phyloP scores from a whole-genome alignment of 2,797 vertebrate species.

The Pelobates cultripes region DNA sequence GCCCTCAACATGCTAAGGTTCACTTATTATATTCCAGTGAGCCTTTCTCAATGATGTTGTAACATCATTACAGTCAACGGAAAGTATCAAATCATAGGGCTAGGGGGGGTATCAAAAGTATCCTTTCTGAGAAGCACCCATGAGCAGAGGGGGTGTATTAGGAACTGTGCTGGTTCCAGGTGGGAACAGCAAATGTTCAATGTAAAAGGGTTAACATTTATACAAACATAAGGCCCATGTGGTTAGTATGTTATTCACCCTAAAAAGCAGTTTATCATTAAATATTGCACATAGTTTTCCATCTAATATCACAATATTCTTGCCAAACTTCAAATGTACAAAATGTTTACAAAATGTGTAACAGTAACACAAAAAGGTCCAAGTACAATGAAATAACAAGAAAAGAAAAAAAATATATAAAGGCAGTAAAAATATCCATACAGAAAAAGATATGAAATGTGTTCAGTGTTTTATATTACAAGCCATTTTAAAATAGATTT shows the following conservation, averaged over 20 bases:
- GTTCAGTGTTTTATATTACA: constrained; percentile 56
- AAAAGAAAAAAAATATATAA: constrained; percentile 5
- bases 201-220: background rate
- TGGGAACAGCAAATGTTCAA: too few species aligned
- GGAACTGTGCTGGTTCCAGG: too few species aligned
- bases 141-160: too few species aligned
- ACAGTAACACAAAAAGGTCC: constrained; percentile 13
- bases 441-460: constrained; percentile 35
- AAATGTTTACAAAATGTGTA: constrained; percentile 38
- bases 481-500: constrained; percentile 53
- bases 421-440: constrained; percentile 21
- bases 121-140: too few species aligned
- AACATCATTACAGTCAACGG: too few species aligned
- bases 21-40: too few species aligned
- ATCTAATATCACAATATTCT: constrained; percentile 30
- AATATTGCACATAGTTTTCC: constrained; percentile 42
- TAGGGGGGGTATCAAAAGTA: too few species aligned
- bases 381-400: constrained; percentile 23
- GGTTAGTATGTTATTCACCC: constrained; percentile 35
- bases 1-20: too few species aligned
- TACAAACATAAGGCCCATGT: constrained; percentile 32
- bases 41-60: too few species aligned
- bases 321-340: constrained; percentile 14
- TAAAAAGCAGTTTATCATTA: constrained; percentile 43
- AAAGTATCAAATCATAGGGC: too few species aligned